These are phyloP conservation scores for Protonemura montana DNA, from an alignment of 2,888 invertebrate genomes.

Conservation along the genomic window DNA sequence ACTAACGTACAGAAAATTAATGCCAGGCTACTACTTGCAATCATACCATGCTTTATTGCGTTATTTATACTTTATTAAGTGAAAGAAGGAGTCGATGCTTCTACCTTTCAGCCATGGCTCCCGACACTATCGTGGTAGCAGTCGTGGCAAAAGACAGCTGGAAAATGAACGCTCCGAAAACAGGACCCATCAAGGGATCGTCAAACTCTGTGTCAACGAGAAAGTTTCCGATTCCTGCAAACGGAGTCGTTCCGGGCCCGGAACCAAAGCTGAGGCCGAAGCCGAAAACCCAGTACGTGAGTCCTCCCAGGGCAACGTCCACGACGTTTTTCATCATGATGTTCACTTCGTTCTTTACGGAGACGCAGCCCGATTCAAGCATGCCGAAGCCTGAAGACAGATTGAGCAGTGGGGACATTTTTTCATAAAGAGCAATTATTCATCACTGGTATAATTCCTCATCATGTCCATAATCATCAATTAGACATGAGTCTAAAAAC, in stretches of 20 bases:
- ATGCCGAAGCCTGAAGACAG: slow-evolving; percentile 95
- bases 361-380: slow-evolving; percentile 92
- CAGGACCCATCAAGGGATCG: slow-evolving; percentile 81
- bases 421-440: no score
- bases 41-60: no score
- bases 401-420: no score
- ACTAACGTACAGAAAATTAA: no score
- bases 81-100: no score
- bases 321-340: slow-evolving; percentile 98
- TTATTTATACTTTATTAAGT: no score
- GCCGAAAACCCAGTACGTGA: slow-evolving; percentile 95
- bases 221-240: slow-evolving; percentile 78
- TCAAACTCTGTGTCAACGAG: slow-evolving; percentile 77
- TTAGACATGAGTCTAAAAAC: no score
- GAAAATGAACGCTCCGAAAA: slow-evolving; percentile 88
- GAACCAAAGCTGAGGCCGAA: slow-evolving; percentile 90
- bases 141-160: slow-evolving; percentile 91
- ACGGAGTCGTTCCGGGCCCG: slow-evolving; percentile 64
- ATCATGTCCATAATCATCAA: no score
- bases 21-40: no score
- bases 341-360: slow-evolving; percentile 92
- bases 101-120: slow-evolving; percentile 93
- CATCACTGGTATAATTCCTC: no score
- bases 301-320: slow-evolving; percentile 89
- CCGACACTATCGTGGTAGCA: slow-evolving; percentile 90